Percentiles rank a stretch among this genome's conserved stretches.
Evolutionary conservation across 2,797 vertebrate genomes (phyloP).

Genomic region (Phoeniculus purpureus): DNA sequence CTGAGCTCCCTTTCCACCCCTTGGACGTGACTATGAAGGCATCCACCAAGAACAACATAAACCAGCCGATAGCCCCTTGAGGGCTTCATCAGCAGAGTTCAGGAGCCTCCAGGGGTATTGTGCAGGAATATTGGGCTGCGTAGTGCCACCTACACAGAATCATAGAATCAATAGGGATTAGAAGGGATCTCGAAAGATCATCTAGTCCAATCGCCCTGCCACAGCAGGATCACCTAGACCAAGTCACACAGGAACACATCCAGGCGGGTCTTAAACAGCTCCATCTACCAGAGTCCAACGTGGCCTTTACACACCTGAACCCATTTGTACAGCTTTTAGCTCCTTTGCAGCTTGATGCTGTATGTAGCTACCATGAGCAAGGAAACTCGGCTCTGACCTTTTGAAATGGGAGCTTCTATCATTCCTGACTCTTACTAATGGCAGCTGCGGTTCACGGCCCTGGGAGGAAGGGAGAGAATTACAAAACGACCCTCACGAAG

Average conservation of each 20-base stretch:
- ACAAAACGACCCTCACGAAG: slow-evolving; percentile 2
- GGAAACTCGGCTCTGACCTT: slow-evolving; percentile 28
- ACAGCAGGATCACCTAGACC: too few species aligned
- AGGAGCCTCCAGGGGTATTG: background rate
- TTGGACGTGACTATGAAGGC: background rate
- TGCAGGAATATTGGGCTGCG: background rate
- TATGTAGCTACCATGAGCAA: background rate
- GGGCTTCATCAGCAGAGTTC: background rate
- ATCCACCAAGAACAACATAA: background rate
- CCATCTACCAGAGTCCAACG: background rate
- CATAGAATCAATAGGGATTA: too few species aligned
- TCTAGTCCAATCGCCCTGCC: too few species aligned
- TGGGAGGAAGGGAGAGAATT: background rate
- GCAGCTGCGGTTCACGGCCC: slow-evolving; percentile 12
- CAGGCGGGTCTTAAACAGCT: too few species aligned
- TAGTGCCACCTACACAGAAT: background rate
- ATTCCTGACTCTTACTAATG: slow-evolving; percentile 51
- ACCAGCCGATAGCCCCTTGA: background rate
- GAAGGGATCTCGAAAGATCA: too few species aligned
- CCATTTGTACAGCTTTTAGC: background rate
- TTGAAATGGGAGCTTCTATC: background rate
- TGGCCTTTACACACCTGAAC: background rate
- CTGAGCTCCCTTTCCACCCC: too few species aligned
- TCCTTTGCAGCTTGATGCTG: background rate
- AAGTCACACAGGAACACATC: too few species aligned